Base-by-base conservation (phyloP, 1,140 invertebrate genomes). In the Neodiprion virginianus region DNA sequence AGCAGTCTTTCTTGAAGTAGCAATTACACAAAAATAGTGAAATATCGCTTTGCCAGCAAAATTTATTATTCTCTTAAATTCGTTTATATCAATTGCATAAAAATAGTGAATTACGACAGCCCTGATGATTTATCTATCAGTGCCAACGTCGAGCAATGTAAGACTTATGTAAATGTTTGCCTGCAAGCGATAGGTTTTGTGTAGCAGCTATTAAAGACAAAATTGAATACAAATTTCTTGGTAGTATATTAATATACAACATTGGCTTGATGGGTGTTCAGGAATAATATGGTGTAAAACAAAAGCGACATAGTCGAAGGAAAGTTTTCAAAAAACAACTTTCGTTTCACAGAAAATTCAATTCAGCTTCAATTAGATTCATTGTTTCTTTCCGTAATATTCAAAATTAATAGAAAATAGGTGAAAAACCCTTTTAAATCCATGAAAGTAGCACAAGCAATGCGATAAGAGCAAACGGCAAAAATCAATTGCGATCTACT, bases 401-500 rank as follows among this genome's bases (percentile, higher is more conserved):
- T 3, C 28, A 40, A 40, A 40, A 40, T 40, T 40, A 3, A 40
- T 5, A 40, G 28, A 40, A 40, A 40, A 40, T 40, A 40, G 28
- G 28, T 40, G 28, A 40, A 40, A 40, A 40, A 40, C 28, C 28
- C n/a, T 61, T 17, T 17, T 61, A 40, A 40, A 17, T 61, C n/a
- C 11, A 17, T 61, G n/a, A 12, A 61, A 12, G 53, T 61, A 10
- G 8, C 74, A 50, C 71, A 75, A 11, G 48, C 53, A 61, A 8
- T 7, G 53, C 47, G 67, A 71, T 71, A 71, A 75, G 74, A 78
- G 50, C 48, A 84, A 87, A 88, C 86, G 86, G 85, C 86, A 88
- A 88, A 88, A 88, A 88, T 85, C 84, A 86, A 82, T 84, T 79
- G 85, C 82, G 78, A 83, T 82, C 78, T 79, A 77, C 82, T 82